Percentiles rank a stretch among this genome's conserved stretches.
These are phyloP conservation scores for Phodopus roborovskii DNA, from an alignment of 2,113 vertebrate genomes.

Conservation along the genomic window DNA sequence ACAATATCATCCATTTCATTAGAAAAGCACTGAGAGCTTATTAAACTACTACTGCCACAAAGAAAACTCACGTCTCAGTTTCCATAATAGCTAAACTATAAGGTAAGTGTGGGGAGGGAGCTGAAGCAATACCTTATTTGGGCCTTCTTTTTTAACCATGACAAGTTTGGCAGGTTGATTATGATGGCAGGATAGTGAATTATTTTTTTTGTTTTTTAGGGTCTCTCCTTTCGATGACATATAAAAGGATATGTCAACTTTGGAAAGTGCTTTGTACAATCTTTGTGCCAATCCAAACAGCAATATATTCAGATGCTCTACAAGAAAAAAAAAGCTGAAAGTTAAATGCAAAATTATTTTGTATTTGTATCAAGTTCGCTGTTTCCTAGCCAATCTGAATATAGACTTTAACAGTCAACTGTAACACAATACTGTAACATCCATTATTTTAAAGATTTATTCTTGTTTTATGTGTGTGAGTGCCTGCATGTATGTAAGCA, in stretches of 20 bases:
- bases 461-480: neutral
- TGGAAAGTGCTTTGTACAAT: constrained; percentile 85
- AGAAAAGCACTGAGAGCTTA: neutral
- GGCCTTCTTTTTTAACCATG: constrained; percentile 87
- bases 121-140: constrained; percentile 86
- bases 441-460: neutral
- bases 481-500: neutral
- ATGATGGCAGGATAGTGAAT: constrained; percentile 84
- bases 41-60: neutral
- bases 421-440: neutral
- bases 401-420: neutral
- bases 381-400: neutral
- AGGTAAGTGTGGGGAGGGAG: neutral
- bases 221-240: constrained; percentile 72
- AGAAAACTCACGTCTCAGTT: neutral
- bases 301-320: constrained; percentile 89
- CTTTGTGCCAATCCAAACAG: constrained; percentile 86
- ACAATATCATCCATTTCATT: neutral
- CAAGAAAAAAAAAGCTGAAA: constrained; percentile 46
- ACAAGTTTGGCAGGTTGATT: constrained; percentile 85
- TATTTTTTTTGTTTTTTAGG: constrained; percentile 48
- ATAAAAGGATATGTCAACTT: constrained; percentile 86
- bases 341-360: neutral
- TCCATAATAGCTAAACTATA: neutral
- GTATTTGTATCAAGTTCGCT: neutral